Percentiles rank a stretch among this genome's conserved stretches.
These are phyloP conservation scores for Brachyptera risi DNA, from an alignment of 2,888 invertebrate species.

Conservation along the genomic window DNA sequence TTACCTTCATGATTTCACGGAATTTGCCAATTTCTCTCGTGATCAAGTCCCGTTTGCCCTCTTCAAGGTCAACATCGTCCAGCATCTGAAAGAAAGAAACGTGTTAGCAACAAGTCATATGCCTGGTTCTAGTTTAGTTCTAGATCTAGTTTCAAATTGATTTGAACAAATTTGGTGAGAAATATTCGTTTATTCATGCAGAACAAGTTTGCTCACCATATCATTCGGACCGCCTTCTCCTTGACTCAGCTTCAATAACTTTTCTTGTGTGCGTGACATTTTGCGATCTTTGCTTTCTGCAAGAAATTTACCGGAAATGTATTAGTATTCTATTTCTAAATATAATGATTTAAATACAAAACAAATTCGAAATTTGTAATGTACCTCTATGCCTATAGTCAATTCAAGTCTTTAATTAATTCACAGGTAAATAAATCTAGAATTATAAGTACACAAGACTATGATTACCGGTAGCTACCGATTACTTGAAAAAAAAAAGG, in stretches of 20 bases:
- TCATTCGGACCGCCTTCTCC: slow-evolving; percentile 26
- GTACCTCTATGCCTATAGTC: not conserved
- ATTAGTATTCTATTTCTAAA: slow-evolving; percentile 10
- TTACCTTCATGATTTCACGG: slow-evolving; percentile 95
- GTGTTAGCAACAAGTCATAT: not conserved
- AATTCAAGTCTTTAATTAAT: no score
- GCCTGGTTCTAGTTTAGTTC: not conserved
- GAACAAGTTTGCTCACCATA: not conserved
- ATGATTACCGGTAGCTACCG: no score
- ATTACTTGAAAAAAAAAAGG: no score
- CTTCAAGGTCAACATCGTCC: slow-evolving; percentile 87
- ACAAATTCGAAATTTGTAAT: no score
- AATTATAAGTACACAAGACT: no score
- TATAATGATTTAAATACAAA: no score
- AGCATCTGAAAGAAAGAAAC: slow-evolving; percentile 40
- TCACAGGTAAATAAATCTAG: no score
- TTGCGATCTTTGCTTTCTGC: slow-evolving; percentile 54
- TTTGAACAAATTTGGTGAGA: not conserved
- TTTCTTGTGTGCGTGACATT: slow-evolving; percentile 38
- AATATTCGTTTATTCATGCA: not conserved
- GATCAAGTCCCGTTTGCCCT: slow-evolving; percentile 93
- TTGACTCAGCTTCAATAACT: slow-evolving; percentile 36
- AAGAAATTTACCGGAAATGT: slow-evolving; percentile 36
- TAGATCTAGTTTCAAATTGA: not conserved
- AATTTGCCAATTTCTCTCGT: slow-evolving; percentile 97